Conservation (phyloP, 2,113 vertebrate genomes). For the Poecile atricapillus region DNA sequence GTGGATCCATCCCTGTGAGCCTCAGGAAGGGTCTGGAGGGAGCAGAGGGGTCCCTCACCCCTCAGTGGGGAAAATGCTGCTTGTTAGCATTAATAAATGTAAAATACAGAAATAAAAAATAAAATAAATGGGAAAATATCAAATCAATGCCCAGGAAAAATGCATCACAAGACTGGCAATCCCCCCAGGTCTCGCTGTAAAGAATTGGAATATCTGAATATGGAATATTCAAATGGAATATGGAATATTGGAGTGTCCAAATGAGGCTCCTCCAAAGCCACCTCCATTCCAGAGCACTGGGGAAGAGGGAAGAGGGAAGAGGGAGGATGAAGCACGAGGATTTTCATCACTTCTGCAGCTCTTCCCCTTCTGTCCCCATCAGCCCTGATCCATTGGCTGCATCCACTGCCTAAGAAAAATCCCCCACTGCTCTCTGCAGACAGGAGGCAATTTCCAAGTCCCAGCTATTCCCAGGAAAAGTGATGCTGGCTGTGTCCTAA, state of each 20-base stretch:
- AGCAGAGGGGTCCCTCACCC: slow-evolving; percentile 44
- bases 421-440: not conserved
- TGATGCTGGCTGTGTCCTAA: not conserved
- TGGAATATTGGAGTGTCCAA: not conserved
- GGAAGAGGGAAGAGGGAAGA: not conserved
- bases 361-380: not conserved
- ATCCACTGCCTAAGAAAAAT: not conserved
- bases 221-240: no score
- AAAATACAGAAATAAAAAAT: not conserved
- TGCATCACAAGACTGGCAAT: not conserved
- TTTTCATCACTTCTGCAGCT: not conserved
- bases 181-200: not conserved
- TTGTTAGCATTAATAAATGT: slow-evolving; percentile 2
- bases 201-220: no score
- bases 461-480: not conserved
- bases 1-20: not conserved
- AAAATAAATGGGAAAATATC: not conserved
- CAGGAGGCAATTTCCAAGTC: not conserved
- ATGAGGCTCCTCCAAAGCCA: not conserved
- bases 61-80: not conserved
- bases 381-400: not conserved
- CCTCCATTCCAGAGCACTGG: accelerated
- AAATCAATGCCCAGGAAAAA: not conserved
- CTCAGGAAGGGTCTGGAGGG: not conserved
- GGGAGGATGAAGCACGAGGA: not conserved